Percentiles rank a stretch among this genome's conserved stretches.
phyloP scores from a whole-genome alignment of 2,113 vertebrate species.

The Madoqua kirkii region DNA sequence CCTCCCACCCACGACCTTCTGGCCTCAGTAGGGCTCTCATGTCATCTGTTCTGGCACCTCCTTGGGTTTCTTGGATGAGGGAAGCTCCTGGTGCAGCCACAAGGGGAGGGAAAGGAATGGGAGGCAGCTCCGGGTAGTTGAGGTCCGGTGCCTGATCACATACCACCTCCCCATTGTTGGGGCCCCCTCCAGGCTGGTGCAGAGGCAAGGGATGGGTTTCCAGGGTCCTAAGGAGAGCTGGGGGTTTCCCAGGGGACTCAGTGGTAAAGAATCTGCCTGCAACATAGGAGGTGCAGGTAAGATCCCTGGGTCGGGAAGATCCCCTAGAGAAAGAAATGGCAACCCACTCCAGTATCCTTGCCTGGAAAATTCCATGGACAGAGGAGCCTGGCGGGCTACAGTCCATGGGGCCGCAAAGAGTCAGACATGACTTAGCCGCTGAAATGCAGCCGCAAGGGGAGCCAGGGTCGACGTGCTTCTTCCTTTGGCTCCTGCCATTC shows the following conservation, averaged over 20 bases:
- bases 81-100: not conserved
- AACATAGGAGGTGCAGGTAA: not conserved
- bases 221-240: not conserved
- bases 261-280: not conserved
- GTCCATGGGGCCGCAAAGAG: not conserved
- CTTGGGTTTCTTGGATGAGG: not conserved
- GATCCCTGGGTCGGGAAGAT: not conserved
- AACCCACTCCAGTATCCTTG: not conserved
- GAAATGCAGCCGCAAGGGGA: not conserved
- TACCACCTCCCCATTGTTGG: not conserved
- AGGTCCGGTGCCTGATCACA: not conserved
- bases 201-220: not conserved
- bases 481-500: not conserved
- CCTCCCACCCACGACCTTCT: not conserved
- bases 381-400: not conserved
- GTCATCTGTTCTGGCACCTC: not conserved
- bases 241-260: not conserved
- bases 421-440: not conserved
- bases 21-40: not conserved
- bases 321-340: not conserved
- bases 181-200: not conserved
- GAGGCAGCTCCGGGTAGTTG: not conserved
- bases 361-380: not conserved
- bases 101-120: rapidly evolving
- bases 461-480: not conserved